These are phyloP conservation scores for Meandrina meandrites DNA, from an alignment of 92 coral and sea anemone genomes.

Conservation along the genomic window DNA sequence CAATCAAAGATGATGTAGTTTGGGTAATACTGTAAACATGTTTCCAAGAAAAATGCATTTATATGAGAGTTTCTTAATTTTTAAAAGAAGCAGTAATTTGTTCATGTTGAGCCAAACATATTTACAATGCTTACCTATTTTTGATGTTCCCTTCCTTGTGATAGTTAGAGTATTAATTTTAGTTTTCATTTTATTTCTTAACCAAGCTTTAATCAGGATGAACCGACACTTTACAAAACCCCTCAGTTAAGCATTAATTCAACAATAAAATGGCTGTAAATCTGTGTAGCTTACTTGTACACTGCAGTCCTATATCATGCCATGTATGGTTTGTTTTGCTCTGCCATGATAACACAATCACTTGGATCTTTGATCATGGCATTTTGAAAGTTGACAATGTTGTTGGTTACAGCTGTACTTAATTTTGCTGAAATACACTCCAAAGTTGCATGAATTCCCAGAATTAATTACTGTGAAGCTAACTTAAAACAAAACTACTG, in stretches of 20 bases:
- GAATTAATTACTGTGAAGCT: not conserved
- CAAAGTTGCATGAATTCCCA: not conserved
- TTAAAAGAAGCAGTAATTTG: not conserved
- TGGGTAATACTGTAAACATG: not conserved
- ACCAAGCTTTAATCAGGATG: not conserved
- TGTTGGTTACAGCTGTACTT: conserved; percentile 37
- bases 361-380: not conserved
- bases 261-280: not conserved
- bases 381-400: conserved; percentile 27
- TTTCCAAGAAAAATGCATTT: no score
- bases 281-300: conserved; percentile 36
- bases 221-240: not conserved
- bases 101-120: not conserved
- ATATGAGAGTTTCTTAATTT: not conserved
- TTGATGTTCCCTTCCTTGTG: not conserved
- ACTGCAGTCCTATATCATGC: not conserved
- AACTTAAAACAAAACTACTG: not conserved
- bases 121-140: not conserved
- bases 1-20: not conserved
- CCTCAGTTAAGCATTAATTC: not conserved
- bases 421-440: not conserved
- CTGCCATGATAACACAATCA: not conserved
- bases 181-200: not conserved
- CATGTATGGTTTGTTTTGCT: conserved; percentile 41
- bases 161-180: not conserved